These are phyloP conservation scores for Stegodyphus dumicola DNA, from an alignment of 1,140 invertebrate genomes.

Conservation along the genomic window DNA sequence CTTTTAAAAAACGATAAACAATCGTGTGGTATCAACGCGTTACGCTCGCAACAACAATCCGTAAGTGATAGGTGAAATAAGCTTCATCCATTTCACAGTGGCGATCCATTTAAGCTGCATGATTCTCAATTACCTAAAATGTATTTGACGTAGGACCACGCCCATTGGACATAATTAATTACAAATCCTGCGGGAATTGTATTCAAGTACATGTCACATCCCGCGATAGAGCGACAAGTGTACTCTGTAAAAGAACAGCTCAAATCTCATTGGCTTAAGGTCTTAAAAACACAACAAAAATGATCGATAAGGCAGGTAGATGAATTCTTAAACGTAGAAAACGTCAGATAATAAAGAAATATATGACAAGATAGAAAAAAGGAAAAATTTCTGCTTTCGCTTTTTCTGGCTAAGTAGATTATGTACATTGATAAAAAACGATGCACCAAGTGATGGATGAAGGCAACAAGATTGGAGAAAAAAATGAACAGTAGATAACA, in stretches of 20 bases:
- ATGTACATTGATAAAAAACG: conserved; percentile 59
- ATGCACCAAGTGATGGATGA: conserved; percentile 42
- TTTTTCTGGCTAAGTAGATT: conserved; percentile 54
- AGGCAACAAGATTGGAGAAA: conserved; percentile 32
- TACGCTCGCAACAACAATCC: no score
- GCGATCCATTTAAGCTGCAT: conserved; percentile 3
- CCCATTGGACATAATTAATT: conserved; percentile 4
- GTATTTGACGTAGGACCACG: background rate
- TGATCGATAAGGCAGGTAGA: conserved; percentile 58
- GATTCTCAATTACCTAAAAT: conserved; percentile 15
- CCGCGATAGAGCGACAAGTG: background rate
- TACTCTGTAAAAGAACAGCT: background rate
- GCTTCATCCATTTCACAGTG: background rate
- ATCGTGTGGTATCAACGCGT: no score
- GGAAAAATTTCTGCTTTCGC: conserved; percentile 24
- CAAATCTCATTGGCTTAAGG: conserved; percentile 51
- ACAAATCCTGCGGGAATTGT: background rate
- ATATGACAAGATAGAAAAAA: conserved; percentile 35
- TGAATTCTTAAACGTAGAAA: conserved; percentile 59
- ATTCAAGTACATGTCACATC: background rate
- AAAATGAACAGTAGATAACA: conserved; percentile 43
- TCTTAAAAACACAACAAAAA: conserved; percentile 19
- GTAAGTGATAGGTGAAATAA: background rate
- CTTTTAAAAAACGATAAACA: no score
- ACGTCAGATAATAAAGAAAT: conserved; percentile 61